These are phyloP conservation scores for Nycticorax nycticorax DNA, from an alignment of 2,113 vertebrate genomes.

Conservation along the genomic window DNA sequence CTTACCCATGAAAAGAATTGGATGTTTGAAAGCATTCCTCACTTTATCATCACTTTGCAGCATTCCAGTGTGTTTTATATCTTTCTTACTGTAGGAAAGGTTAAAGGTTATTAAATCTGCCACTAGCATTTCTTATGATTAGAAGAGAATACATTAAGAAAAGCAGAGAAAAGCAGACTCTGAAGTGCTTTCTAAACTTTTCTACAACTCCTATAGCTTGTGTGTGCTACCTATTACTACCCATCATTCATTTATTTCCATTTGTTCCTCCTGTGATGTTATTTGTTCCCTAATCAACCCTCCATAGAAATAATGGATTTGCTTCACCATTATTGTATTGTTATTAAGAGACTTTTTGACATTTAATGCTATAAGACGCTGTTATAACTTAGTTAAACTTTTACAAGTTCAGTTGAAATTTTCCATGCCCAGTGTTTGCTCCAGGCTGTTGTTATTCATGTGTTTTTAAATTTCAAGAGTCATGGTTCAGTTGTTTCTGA, in stretches of 20 bases:
- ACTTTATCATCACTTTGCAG: not conserved
- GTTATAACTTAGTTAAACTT: constrained; percentile 1
- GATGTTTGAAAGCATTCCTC: not conserved
- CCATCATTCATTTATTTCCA: not conserved
- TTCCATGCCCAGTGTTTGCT: constrained; percentile 12
- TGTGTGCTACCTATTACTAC: not conserved
- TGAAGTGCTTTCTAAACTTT: not conserved
- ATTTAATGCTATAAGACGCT: not conserved
- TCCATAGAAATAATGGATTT: not conserved
- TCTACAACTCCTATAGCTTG: not conserved
- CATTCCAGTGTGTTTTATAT: not conserved
- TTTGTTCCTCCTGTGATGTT: not conserved
- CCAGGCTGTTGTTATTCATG: not conserved
- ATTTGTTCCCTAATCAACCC: not conserved
- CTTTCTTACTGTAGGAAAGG: not conserved
- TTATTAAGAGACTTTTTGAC: not conserved
- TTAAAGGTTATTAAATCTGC: not conserved
- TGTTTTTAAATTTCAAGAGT: constrained; percentile 28
- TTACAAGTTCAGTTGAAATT: constrained; percentile 11
- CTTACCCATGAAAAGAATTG: not conserved
- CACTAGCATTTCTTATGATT: not conserved
- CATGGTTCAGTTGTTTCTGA: constrained; percentile 20
- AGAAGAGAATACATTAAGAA: not conserved
- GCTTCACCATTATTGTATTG: not conserved
- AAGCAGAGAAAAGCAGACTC: not conserved